Evolutionary conservation across 2,113 vertebrate genomes (phyloP), one percentile per base, ranked within the genome.

Genomic region (Neolamprologus sp.): DNA sequence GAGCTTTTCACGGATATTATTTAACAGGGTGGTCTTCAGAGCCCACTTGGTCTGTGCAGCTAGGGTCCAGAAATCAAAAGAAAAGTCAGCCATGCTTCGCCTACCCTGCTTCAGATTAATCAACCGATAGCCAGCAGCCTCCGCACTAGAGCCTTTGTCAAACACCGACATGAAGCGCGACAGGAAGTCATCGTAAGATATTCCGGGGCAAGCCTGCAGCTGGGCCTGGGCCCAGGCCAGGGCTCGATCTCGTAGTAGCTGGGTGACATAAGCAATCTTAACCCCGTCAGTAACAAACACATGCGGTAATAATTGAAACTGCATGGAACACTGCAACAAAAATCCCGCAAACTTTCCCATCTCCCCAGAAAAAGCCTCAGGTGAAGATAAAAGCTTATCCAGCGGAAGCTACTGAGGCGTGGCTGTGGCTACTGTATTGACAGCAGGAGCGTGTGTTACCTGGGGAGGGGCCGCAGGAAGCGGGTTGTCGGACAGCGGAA

Each of bases 231-330:
- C 45, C 16, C 45, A 49, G 16, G 45, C 45, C 4, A 49, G 45
- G 45, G 16, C 4, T 49, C 4, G 7, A 49, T 49, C 45, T 17
- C 2, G 16, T 49, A 49, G 45, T 3, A 51, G 17, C 17, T 51
- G 47, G 47, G 47, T 9, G 17, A 51, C 17, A 1, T 51, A 51
- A 51, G 8, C 47, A 3, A 51, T 51, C 17, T 51, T 51, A 51
- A 51, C 47, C 47, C 0, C 3, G 2, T 19, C 47, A 51, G 47
- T 51, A 51, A 0, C 47, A 51, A 51, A 19, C 17, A 51, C 8
- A 51, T 19, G 17, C 1, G 17, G 47, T 9, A 19, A 2, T 19
- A 51, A 19, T 19, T 51, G 47, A 51, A 51, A 51, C 47, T 19
- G 47, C 47, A 19, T 51, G 47, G 47, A 51, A 9, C 47, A 51